Base-by-base conservation (phyloP, 2,888 invertebrate genomes). In the Orchesellides sinensis region DNA sequence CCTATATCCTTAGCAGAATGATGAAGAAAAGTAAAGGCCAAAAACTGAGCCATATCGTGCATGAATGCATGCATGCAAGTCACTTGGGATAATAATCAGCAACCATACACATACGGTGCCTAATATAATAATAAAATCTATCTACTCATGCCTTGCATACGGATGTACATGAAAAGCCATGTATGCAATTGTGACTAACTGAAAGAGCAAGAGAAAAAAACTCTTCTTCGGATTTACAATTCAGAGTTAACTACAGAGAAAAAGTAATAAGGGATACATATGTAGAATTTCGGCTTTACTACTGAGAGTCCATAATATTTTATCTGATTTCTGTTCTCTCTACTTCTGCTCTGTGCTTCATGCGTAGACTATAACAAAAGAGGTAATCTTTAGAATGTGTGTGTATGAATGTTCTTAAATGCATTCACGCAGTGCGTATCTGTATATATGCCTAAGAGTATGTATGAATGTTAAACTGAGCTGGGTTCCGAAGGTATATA, bases 21-120 rank as follows among this genome's bases (percentile, higher is more conserved):
- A 10, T 40, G 63, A 52, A 35, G 70, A 63, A 69, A 29, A 68
- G 32, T 54, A n/a, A 8, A 66, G 19, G 52, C n/a, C 19, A 25
- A 59, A 54, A 65, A 65, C 32, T 59, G 10, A 81, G 45, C 65
- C 56, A 73, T 73, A 80, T 80, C 72, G 63, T 73, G 72, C 80
- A 72, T 80, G 80, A 80, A 66, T 66, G 72, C 66, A 56, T 72
- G 72, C 73, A 66, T 74, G 61, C 74, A 81, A 81, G 81, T 81
- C 74, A 73, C 73, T 29, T 17, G 59, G 73, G 70, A 70, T 79
- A 79, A 79, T 72, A 79, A 70, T 79, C 63, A 65, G 29, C 63
- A n/a, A 17, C 45, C 17, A 66, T 49, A 45, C 5, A 14, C 54
- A 63, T 6, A 63, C 40, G 45, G 19, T 63, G 32, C 32, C 14